Base-by-base conservation (phyloP, 2,113 vertebrate species). In the Apaloderma vittatum region DNA sequence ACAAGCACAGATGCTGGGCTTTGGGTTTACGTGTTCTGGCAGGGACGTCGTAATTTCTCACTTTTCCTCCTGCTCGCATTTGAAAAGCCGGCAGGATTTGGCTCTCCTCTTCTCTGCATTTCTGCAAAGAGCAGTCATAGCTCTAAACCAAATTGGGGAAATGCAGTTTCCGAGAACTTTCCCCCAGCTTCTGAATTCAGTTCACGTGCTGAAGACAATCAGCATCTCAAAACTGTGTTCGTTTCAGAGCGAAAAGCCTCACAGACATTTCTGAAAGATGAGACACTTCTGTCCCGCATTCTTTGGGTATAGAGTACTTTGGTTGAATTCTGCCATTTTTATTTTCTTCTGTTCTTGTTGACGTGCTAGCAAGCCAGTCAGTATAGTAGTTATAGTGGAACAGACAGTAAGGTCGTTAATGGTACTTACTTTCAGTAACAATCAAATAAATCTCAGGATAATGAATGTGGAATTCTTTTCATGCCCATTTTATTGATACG, bases 1-100 rank as follows among this genome's bases (percentile, higher is more conserved):
- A 77, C 91, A 86, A 80, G 67, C 40, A 87, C 55, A 68, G 82
- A 95, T 87, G 95, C 93, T 97, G 95, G 96, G 80, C 89, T 95
- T 93, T 76, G 85, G 77, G 73, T 93, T 86, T 61, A 17, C 68
- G 8, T 52, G 5, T 96, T 93, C 79, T 88, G 93, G 76, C 86
- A 94, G 66, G 72, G 89, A 65, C 36, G 26, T 77, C 70, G 40
- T n/a, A 66, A 89, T 84, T 90, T 86, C 85, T 93, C 52, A 15
- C 81, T 77, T 76, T 23, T 93, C 70, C 75, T 81, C 79, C 78
- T 63, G 54, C 92, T 65, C 34, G 30, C 61, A 63, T 73, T 26
- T 51, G 80, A 95, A 43, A 46, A 86, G 68, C 51, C 71, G 32
- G 55, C 34, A 93, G 75, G 66, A 58, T 26, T 59, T 80, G 54